These are phyloP conservation scores for Maniola jurtina DNA, from an alignment of 1,140 invertebrate genomes.

Conservation along the genomic window DNA sequence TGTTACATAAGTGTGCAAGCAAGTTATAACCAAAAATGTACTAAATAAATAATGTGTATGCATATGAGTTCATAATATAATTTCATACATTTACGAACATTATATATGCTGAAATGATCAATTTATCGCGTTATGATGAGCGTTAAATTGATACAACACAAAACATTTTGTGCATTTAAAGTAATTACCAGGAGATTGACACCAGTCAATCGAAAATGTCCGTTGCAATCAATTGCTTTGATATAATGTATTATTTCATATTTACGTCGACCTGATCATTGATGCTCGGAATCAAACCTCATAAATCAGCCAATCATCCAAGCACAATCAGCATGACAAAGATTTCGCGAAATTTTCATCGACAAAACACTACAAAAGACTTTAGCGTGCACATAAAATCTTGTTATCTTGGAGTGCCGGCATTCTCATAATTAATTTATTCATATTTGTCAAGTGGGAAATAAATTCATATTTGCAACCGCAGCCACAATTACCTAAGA, in stretches of 20 bases:
- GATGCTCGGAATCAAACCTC: no score
- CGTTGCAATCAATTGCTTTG: neutral
- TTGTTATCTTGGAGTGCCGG: no score
- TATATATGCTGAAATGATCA: neutral
- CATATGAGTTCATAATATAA: neutral
- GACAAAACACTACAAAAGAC: no score
- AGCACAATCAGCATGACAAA: no score
- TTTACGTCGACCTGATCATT: no score
- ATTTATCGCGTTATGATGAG: neutral
- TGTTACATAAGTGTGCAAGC: no score
- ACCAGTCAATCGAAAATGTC: neutral
- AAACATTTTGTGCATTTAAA: neutral
- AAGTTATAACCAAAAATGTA: no score
- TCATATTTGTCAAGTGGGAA: neutral
- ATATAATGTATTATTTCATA: no score
- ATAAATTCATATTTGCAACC: conserved; percentile 24
- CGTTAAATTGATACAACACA: conserved; percentile 2
- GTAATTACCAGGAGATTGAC: neutral
- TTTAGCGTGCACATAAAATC: no score
- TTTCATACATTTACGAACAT: neutral
- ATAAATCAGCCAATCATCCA: no score
- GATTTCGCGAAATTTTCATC: no score
- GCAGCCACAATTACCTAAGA: conserved; percentile 20
- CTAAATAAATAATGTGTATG: neutral
- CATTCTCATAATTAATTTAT: no score